These are phyloP conservation scores for Diglossa brunneiventris DNA, from an alignment of 2,113 vertebrate genomes.

Conservation along the genomic window DNA sequence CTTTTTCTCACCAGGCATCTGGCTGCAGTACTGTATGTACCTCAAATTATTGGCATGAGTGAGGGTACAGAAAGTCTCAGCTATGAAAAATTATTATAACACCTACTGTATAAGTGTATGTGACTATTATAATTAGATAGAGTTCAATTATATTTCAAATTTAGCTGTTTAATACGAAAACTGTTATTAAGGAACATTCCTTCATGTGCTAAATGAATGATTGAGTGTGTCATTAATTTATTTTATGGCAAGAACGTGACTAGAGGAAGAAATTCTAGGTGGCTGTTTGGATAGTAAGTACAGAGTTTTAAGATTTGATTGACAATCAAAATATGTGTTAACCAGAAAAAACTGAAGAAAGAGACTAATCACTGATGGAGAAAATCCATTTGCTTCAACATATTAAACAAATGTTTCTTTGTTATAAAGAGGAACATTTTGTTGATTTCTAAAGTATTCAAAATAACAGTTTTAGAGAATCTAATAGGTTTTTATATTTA, in stretches of 20 bases:
- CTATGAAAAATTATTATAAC: constrained; percentile 17
- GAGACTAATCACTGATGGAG: constrained; percentile 39
- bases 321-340: constrained; percentile 59
- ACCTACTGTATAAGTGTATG: background rate
- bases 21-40: background rate
- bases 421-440: constrained; percentile 54
- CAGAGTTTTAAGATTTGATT: constrained; percentile 57
- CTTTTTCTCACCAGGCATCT: background rate
- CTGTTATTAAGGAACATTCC: constrained; percentile 33
- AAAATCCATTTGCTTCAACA: constrained; percentile 41
- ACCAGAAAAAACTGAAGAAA: constrained; percentile 31
- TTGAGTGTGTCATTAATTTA: constrained; percentile 50
- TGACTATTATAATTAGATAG: constrained; percentile 4
- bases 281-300: constrained; percentile 42
- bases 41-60: background rate
- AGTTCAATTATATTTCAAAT: constrained; percentile 45
- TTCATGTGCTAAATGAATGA: constrained; percentile 39
- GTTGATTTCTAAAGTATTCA: constrained; percentile 56
- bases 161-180: constrained; percentile 20
- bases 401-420: constrained; percentile 54
- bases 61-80: background rate
- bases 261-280: constrained; percentile 46
- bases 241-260: constrained; percentile 53
- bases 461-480: constrained; percentile 48
- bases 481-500: constrained; percentile 53